These are phyloP conservation scores for Xiphophorus hellerii DNA, from an alignment of 2,113 vertebrate genomes.

Conservation along the genomic window DNA sequence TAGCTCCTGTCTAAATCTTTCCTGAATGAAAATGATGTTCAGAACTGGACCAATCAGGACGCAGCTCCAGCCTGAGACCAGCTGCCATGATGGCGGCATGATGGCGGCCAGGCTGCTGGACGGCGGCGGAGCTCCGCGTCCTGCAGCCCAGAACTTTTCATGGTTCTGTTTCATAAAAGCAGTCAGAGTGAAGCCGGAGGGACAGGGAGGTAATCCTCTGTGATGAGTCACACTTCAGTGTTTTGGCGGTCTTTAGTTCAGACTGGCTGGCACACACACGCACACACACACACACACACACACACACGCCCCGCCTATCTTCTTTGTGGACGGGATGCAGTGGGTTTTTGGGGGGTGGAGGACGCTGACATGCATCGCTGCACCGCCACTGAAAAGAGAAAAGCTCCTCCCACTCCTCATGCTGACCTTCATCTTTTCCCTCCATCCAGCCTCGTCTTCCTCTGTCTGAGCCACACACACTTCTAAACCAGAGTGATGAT, in stretches of 20 bases:
- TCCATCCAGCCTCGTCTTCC: neutral
- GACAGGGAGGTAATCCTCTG: neutral
- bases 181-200: no score
- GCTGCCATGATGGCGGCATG: no score
- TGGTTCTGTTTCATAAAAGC: no score
- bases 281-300: no score
- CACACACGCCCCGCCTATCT: conserved; percentile 40
- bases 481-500: no score
- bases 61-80: no score
- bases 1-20: no score
- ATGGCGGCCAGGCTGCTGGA: no score
- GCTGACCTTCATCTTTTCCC: neutral
- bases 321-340: conserved; percentile 57
- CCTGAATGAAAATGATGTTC: no score
- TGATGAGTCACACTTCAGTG: conserved; percentile 25
- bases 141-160: no score
- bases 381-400: conserved; percentile 47
- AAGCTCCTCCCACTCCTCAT: conserved; percentile 12
- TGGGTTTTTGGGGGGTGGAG: conserved; percentile 20
- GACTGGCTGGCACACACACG: neutral
- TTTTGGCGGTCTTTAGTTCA: conserved; percentile 29
- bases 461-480: neutral
- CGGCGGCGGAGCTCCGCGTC: no score
- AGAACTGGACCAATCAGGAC: no score
- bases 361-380: conserved; percentile 49